Evolutionary conservation across 2,888 invertebrate genomes (phyloP).

Genomic region (Troglohyphantes excavatus): DNA sequence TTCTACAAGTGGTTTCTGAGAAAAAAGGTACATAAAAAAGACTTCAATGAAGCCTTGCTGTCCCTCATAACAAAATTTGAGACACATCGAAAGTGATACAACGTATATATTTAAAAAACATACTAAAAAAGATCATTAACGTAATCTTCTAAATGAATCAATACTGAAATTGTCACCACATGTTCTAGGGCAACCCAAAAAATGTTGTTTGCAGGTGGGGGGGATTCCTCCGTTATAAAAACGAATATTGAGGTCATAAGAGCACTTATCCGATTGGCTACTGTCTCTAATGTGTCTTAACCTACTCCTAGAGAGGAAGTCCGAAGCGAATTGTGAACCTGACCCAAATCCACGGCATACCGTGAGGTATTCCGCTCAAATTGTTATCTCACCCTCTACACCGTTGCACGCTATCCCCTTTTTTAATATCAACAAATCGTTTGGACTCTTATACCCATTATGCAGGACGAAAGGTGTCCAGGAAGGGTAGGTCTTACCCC

Average conservation of each 20-base stretch:
- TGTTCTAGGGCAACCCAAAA: neutral
- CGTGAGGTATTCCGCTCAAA: conserved; percentile 40
- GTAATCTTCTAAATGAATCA: neutral
- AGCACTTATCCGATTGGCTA: conserved; percentile 63
- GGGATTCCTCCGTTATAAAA: conserved; percentile 4
- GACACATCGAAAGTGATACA: too few relatives aligned
- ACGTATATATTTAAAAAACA: too few relatives aligned
- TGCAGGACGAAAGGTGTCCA: conserved; percentile 45
- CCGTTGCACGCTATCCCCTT: conserved; percentile 42
- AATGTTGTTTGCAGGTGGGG: neutral
- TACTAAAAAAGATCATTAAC: too few relatives aligned
- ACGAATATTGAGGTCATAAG: conserved; percentile 47
- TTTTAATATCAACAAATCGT: conserved; percentile 36
- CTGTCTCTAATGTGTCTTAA: conserved; percentile 61
- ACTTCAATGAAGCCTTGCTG: too few relatives aligned
- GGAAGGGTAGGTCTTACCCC: conserved; percentile 33
- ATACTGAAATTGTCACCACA: neutral
- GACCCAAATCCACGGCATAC: conserved; percentile 64
- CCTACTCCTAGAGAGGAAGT: conserved; percentile 46
- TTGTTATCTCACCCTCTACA: neutral
- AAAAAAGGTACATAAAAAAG: too few relatives aligned
- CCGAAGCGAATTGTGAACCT: conserved; percentile 56
- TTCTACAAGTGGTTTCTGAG: too few relatives aligned
- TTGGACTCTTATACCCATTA: conserved; percentile 32
- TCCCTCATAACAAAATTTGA: too few relatives aligned